phyloP scores from a whole-genome alignment of 2,888 invertebrate genomes.

The Diaphora mendica region DNA sequence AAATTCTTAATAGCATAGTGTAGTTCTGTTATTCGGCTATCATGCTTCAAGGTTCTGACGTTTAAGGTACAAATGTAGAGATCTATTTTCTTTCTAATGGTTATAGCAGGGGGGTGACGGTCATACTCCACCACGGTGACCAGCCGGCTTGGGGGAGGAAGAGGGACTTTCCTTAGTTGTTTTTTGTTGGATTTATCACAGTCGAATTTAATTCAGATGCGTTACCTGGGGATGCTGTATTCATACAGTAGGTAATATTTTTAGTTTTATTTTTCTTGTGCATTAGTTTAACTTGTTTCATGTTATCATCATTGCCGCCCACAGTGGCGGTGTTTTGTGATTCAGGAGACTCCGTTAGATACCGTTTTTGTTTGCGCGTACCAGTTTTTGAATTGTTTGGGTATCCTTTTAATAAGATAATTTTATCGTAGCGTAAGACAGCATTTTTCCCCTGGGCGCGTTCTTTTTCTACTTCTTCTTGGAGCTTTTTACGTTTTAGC shows the following conservation, averaged over 20 bases:
- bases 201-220: too few relatives aligned
- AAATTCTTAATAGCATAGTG: not conserved
- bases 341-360: slow-evolving; percentile 1
- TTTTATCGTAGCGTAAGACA: not conserved
- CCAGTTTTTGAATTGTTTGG: not conserved
- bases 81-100: too few relatives aligned
- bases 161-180: too few relatives aligned
- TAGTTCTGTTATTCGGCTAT: not conserved
- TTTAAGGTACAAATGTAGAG: slow-evolving; percentile 1
- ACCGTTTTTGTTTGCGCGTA: not conserved
- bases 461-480: slow-evolving; percentile 1
- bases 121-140: too few relatives aligned
- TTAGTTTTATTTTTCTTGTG: slow-evolving; percentile 5
- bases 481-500: not conserved
- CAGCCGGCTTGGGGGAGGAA: too few relatives aligned
- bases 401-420: not conserved
- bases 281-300: not conserved
- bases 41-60: not conserved
- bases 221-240: too few relatives aligned
- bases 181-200: too few relatives aligned
- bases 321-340: not conserved
- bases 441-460: not conserved
- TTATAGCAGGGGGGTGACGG: too few relatives aligned
- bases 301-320: too few relatives aligned
- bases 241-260: not conserved